Conservation (phyloP, 2,888 invertebrate genomes). For the Melanophora roralis region DNA sequence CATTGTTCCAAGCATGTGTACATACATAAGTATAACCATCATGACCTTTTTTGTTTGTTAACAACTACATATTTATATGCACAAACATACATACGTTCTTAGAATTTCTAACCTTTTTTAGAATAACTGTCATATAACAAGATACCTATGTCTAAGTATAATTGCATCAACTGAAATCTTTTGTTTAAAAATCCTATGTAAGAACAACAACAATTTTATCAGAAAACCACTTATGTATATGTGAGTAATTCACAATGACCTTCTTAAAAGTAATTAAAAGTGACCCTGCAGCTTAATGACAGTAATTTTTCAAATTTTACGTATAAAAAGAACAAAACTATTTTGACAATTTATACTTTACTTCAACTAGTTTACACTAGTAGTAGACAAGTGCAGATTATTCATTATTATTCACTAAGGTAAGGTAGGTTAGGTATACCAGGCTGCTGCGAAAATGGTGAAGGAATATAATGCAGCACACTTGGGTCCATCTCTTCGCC, state of each 20-base stretch:
- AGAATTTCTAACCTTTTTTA: background rate
- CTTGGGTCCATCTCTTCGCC: no score
- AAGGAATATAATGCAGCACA: no score
- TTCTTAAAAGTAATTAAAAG: constrained; percentile 75
- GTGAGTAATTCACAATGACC: constrained; percentile 68
- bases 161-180: constrained; percentile 43
- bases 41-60: constrained; percentile 49
- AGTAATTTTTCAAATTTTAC: constrained; percentile 71
- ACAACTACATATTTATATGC: constrained; percentile 1
- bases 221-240: constrained; percentile 35
- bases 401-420: no score
- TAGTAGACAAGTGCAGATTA: no score
- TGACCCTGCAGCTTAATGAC: constrained; percentile 73
- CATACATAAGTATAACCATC: background rate
- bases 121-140: no score
- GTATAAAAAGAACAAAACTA: constrained; percentile 22
- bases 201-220: constrained; percentile 4
- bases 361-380: no score
- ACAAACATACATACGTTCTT: background rate
- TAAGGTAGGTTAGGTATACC: no score
- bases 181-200: background rate
- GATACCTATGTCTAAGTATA: constrained; percentile 21
- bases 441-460: no score
- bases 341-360: constrained; percentile 43
- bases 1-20: no score